These are phyloP conservation scores for Champsocephalus gunnari DNA, from an alignment of 2,797 vertebrate species.

Conservation along the genomic window DNA sequence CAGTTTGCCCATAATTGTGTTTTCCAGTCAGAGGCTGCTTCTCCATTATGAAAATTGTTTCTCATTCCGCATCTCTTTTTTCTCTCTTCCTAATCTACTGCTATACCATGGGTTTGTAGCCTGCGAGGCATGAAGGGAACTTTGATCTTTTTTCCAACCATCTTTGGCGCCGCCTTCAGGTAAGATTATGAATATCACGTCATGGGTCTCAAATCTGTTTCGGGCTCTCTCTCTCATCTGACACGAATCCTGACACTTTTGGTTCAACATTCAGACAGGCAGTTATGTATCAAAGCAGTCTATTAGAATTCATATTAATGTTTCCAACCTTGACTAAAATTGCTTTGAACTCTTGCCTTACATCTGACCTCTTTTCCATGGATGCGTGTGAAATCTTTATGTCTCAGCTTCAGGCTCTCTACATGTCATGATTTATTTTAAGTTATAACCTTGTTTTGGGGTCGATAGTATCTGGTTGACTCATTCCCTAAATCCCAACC, in stretches of 20 bases:
- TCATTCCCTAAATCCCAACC: slow-evolving; percentile 50
- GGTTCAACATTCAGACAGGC: slow-evolving; percentile 38
- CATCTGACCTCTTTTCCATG: slow-evolving; percentile 40
- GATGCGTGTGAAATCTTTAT: slow-evolving; percentile 39
- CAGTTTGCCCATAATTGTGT: slow-evolving; percentile 73
- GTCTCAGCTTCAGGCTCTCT: slow-evolving; percentile 33
- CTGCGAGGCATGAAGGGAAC: neutral
- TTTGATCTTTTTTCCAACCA: slow-evolving; percentile 44
- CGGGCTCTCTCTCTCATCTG: slow-evolving; percentile 44
- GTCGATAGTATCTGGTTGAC: slow-evolving; percentile 39
- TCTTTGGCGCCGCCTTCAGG: slow-evolving; percentile 81
- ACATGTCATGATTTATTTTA: slow-evolving; percentile 8
- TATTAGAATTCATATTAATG: slow-evolving; percentile 59
- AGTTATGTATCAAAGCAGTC: slow-evolving; percentile 55
- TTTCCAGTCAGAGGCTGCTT: slow-evolving; percentile 70
- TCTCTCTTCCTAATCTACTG: slow-evolving; percentile 45
- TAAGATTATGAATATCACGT: slow-evolving; percentile 35
- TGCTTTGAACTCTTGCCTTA: slow-evolving; percentile 52
- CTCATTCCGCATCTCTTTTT: slow-evolving; percentile 56
- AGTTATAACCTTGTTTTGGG: slow-evolving; percentile 53
- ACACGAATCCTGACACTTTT: slow-evolving; percentile 49
- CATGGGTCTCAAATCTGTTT: slow-evolving; percentile 45
- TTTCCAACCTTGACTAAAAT: slow-evolving; percentile 37
- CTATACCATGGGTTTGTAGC: slow-evolving; percentile 24
- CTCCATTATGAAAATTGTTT: slow-evolving; percentile 78